Evolutionary conservation across 2,113 vertebrate genomes (phyloP), one percentile per base, ranked within the genome.

Genomic region (Bufo bufo): DNA sequence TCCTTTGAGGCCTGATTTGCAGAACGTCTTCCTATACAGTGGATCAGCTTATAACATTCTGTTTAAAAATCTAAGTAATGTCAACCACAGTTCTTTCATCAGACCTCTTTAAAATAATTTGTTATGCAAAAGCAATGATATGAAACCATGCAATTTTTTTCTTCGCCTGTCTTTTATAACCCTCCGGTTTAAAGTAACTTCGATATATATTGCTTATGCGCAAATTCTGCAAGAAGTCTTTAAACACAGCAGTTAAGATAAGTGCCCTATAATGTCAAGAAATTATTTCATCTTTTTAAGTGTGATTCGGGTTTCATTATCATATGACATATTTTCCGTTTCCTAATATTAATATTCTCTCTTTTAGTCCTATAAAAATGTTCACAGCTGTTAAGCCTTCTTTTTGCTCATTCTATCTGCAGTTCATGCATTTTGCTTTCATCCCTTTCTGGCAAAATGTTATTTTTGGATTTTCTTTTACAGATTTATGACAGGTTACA

Each of bases 261-360:
- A 84, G 81, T 84, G 82, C 75, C 82, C 74, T 83, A 83, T 87
- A 77, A 77, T 88, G 82, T 84, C 80, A 77, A 88, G 71, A 84
- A 77, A 88, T 77, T 77, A 83, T 77, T 75, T 83, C 72, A 78
- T 89, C 87, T 69, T 13, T 61, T 89, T 61, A 80, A 80, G 81
- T 63, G 59, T 66, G 45, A 83, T 84, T 83, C 49, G 72, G 65
- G 50, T 84, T 89, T 84, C 87, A 84, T 84, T 89, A 89, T 72
- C 87, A 89, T 89, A 89, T 89, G 87, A 89, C 87, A 89, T 89
- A 81, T 80, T 87, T 89, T 88, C 72, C 19, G 23, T 84, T 89
- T 77, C 59, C 59, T 50, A 77, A 78, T 84, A 84, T 89, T 83
- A 89, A 65, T 89, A 89, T 77, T 89, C 87, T 78, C 47, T 50